Evolutionary conservation across 2,797 vertebrate species (phyloP).

Genomic region (Corythornis leucogaster): DNA sequence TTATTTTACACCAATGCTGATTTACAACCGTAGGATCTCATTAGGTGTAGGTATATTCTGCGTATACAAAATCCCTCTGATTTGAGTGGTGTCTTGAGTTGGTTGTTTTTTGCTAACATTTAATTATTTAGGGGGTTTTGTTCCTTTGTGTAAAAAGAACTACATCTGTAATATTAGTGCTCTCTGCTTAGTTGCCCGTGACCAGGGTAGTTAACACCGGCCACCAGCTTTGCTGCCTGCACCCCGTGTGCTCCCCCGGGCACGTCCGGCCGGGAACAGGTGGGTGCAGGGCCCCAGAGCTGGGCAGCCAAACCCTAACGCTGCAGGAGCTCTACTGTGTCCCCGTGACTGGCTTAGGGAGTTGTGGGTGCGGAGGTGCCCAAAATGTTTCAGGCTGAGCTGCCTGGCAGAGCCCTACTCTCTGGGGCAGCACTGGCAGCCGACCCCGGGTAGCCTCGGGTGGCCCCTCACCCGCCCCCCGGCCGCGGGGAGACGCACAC

Average conservation of each 20-base stretch:
- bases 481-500: neutral
- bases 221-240: neutral
- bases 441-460: neutral
- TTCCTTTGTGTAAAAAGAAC: neutral
- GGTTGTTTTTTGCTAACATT: rapidly evolving
- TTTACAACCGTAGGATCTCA: rapidly evolving
- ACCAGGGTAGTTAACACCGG: rapidly evolving
- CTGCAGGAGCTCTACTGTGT: neutral
- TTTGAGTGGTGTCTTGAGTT: rapidly evolving
- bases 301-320: rapidly evolving
- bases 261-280: rapidly evolving
- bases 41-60: rapidly evolving
- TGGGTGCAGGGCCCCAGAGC: neutral
- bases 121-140: rapidly evolving
- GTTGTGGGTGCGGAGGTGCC: neutral
- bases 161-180: rapidly evolving
- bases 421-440: too few species aligned
- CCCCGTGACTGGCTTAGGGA: neutral
- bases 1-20: neutral
- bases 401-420: neutral
- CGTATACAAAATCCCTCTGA: rapidly evolving
- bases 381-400: too few species aligned
- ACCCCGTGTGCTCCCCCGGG: neutral
- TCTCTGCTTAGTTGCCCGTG: rapidly evolving
- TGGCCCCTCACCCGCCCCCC: neutral